phyloP scores from a whole-genome alignment of 2,797 vertebrate genomes.

The Tinamus major region DNA sequence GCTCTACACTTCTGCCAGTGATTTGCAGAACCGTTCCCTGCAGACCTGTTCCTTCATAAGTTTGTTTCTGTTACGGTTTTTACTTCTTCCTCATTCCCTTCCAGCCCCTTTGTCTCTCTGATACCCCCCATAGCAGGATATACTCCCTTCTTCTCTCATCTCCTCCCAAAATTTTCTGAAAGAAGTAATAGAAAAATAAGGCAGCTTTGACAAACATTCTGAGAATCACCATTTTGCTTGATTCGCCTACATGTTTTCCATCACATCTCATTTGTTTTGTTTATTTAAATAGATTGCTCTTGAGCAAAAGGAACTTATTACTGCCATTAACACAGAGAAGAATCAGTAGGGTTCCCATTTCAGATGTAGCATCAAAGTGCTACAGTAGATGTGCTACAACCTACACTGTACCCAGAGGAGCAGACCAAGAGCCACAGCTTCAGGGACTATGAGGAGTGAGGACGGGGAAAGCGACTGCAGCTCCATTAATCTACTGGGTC shows the following conservation, averaged over 20 bases:
- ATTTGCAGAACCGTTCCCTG: neutral
- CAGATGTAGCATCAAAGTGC: neutral
- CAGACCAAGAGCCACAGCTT: neutral
- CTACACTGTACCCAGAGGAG: neutral
- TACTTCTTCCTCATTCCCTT: neutral
- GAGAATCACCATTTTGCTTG: neutral
- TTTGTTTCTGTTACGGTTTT: neutral
- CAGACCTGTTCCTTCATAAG: neutral
- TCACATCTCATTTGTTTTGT: neutral
- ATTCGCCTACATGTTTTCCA: conserved; percentile 1
- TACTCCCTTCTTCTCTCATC: neutral
- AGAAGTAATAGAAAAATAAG: neutral
- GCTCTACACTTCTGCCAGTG: neutral
- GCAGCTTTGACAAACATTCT: neutral
- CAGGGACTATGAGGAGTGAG: neutral
- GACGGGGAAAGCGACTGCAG: neutral
- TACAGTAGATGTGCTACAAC: neutral
- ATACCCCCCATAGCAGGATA: neutral
- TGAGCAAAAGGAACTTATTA: neutral
- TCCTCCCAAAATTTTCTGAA: neutral
- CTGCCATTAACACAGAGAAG: neutral
- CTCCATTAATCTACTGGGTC: neutral
- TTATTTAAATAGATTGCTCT: neutral
- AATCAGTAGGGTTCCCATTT: neutral
- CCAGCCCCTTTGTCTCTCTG: neutral